Percentiles rank a stretch among this genome's conserved stretches.
phyloP scores from a whole-genome alignment of 2,113 vertebrate species.

The Ifrita kowaldi region DNA sequence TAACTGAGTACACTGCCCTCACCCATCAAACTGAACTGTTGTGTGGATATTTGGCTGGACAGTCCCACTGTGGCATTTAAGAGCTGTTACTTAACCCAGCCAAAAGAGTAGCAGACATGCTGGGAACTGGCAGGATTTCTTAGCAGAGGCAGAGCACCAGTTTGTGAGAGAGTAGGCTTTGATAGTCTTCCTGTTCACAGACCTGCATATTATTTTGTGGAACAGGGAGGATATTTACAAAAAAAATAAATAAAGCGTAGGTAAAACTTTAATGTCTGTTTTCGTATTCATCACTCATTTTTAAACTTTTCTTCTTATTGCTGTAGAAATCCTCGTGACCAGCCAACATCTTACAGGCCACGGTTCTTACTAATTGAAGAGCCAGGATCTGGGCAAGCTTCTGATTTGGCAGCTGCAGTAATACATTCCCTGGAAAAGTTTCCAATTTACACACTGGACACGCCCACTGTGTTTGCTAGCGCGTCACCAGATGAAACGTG shows the following conservation, averaged over 20 bases:
- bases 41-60: background rate
- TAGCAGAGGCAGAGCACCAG: background rate
- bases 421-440: slow-evolving; percentile 90
- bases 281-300: background rate
- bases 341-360: slow-evolving; percentile 88
- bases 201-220: background rate
- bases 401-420: slow-evolving; percentile 89
- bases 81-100: background rate
- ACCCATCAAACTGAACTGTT: background rate
- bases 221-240: background rate
- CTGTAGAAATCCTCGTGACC: slow-evolving; percentile 65
- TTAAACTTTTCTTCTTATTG: background rate
- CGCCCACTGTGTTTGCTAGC: slow-evolving; percentile 83
- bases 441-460: slow-evolving; percentile 84
- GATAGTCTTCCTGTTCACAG: background rate
- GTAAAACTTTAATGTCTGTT: background rate
- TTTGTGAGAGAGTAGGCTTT: background rate
- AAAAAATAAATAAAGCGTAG: background rate
- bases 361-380: slow-evolving; percentile 83
- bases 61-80: background rate
- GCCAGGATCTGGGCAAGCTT: slow-evolving; percentile 84
- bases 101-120: background rate
- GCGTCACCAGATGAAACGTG: slow-evolving; percentile 87
- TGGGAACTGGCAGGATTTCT: background rate
- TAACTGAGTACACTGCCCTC: background rate